Percentiles rank a stretch among this genome's conserved stretches.
Conservation (phyloP, 2,113 vertebrate genomes). For the Atherinomorus stipes region DNA sequence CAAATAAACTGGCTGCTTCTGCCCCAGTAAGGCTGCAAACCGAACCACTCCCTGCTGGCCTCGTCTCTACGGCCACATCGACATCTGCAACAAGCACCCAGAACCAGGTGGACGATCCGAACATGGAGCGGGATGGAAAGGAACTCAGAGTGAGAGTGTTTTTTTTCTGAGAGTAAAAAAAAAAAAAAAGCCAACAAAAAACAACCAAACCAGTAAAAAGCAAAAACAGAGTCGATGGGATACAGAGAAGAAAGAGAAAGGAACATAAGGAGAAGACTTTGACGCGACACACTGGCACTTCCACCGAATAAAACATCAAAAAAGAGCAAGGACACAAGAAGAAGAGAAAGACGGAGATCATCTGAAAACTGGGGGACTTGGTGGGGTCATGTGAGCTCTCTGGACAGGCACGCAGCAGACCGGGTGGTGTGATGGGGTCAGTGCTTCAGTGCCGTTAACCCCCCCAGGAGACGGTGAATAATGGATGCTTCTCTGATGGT, state of each 20-base stretch:
- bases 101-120: slow-evolving; percentile 21
- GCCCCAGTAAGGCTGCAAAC: too few species aligned
- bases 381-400: slow-evolving; percentile 6
- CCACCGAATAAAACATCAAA: background rate
- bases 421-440: slow-evolving; percentile 51
- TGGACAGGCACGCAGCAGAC: slow-evolving; percentile 41
- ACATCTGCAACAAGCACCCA: slow-evolving; percentile 14
- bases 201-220: too few species aligned
- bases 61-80: background rate
- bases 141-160: slow-evolving; percentile 27
- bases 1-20: too few species aligned
- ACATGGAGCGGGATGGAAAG: slow-evolving; percentile 52
- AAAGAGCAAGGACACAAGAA: slow-evolving; percentile 13
- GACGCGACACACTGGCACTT: background rate
- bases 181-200: too few species aligned
- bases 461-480: slow-evolving; percentile 39
- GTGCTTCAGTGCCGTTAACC: slow-evolving; percentile 50
- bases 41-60: too few species aligned
- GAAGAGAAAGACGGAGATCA: slow-evolving; percentile 25
- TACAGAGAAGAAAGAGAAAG: background rate
- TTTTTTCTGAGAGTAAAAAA: too few species aligned
- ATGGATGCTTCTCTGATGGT: slow-evolving; percentile 1
- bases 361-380: slow-evolving; percentile 34
- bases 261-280: slow-evolving; percentile 1
- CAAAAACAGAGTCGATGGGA: background rate